phyloP scores from a whole-genome alignment of 2,888 invertebrate genomes.

The Ariolimax columbianus region DNA sequence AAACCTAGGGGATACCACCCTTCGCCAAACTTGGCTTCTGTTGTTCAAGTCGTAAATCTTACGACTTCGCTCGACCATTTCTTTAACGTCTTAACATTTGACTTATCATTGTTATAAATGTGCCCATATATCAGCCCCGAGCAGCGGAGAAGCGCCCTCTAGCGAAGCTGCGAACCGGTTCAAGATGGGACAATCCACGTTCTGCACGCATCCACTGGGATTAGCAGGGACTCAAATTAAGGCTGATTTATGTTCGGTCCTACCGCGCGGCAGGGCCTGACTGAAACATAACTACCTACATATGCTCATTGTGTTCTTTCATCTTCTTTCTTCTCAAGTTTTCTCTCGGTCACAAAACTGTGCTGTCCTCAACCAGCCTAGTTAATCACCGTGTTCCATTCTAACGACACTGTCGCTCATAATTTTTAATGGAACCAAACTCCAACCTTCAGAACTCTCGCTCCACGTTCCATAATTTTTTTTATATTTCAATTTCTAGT shows the following conservation, averaged over 20 bases:
- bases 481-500: too few species aligned
- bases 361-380: too few species aligned
- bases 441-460: too few species aligned
- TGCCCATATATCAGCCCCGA: slow-evolving; percentile 22
- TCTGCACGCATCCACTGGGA: slow-evolving; percentile 8
- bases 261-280: not conserved
- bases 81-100: slow-evolving; percentile 1
- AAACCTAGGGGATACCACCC: not conserved
- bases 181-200: slow-evolving; percentile 5
- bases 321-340: not conserved
- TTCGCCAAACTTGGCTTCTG: not conserved
- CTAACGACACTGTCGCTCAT: too few species aligned
- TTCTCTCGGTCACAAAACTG: too few species aligned
- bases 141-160: not conserved
- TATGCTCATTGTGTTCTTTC: not conserved
- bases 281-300: not conserved
- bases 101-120: slow-evolving; percentile 40
- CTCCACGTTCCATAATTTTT: too few species aligned
- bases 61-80: not conserved
- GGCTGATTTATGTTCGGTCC: slow-evolving; percentile 23
- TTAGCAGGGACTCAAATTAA: slow-evolving; percentile 21
- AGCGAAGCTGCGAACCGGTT: not conserved
- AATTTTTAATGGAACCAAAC: too few species aligned
- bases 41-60: not conserved
- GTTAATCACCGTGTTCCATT: too few species aligned